A percentile compares a stretch with the other conserved stretches of the same genome.
phyloP scores from a whole-genome alignment of 2,797 vertebrate species.

The Acanthis flammea region DNA sequence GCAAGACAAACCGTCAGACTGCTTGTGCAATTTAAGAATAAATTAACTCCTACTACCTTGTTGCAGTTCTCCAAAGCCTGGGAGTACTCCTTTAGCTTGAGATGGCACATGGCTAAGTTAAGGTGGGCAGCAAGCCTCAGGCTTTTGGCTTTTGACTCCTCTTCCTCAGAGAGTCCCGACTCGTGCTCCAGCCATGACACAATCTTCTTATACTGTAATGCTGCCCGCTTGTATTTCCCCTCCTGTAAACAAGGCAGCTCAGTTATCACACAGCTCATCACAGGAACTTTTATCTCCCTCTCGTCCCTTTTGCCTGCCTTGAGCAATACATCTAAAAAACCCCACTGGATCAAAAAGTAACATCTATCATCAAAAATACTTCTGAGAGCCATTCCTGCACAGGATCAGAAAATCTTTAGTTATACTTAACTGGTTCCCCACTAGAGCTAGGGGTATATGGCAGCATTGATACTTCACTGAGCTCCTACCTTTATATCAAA shows the following conservation, averaged over 20 bases:
- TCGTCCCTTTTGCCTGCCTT: not conserved
- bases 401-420: not conserved
- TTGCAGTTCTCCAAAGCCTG: constrained; percentile 89
- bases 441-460: not conserved
- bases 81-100: constrained; percentile 88
- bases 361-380: not conserved
- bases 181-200: constrained; percentile 94
- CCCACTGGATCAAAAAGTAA: not conserved
- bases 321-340: not conserved
- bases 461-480: not conserved
- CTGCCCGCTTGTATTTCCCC: constrained; percentile 90
- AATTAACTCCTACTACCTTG: constrained; percentile 80
- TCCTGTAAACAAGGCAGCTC: constrained; percentile 75
- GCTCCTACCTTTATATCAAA: not conserved
- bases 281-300: not conserved
- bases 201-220: constrained; percentile 93
- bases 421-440: not conserved
- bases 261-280: not conserved
- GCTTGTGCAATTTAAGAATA: not conserved
- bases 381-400: not conserved
- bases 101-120: constrained; percentile 94
- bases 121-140: constrained; percentile 91
- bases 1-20: not conserved
- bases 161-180: constrained; percentile 80
- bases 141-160: constrained; percentile 81